Evolutionary conservation across 1,140 invertebrate species (phyloP), one percentile per base, ranked within the genome.

Genomic region (Drosophila sp.): DNA sequence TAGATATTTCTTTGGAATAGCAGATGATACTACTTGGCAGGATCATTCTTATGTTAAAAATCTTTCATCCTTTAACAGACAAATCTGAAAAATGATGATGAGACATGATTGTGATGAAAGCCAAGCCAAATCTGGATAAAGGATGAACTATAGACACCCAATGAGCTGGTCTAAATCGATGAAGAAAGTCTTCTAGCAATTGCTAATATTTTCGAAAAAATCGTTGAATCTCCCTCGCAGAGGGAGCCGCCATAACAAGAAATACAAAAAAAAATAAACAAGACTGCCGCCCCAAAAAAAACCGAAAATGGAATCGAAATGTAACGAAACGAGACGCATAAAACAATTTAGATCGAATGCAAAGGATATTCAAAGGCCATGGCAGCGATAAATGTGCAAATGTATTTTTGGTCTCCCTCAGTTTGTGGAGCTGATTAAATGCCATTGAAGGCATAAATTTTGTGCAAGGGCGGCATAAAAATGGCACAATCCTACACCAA

Each of bases 321-420:
- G 60, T 60, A 60, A 65, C 47, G 40, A 27, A 66, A 60, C 38
- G 68, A 65, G 67, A 72, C 44, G 67, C 79, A 82, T 76, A 82
- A 77, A 87, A 72, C 77, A 83, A 89, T 89, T 89, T 89, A 82
- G 70, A 89, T 87, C 64, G 72, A 80, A 87, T 79, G 66, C 60
- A 62, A 76, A 44, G 71, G 71, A 83, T 82, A 81, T 58, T 44
- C 57, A 66, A 79, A 66, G 64, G 65, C 66, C 44, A 64, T 54
- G 47, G 66, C 30, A 35, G 63, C 82, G 66, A 87, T 89, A 89
- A 87, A 87, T 83, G 79, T 77, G 79, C 64, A 79, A 65, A 79
- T 86, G 81, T 84, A 50, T 70, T 27, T 27, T 55, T 40, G 63
- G 63, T 27, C 47, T 68, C 47, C 41, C n/a, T 30, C 44, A 50